These are phyloP conservation scores for Rhingia campestris DNA, from an alignment of 2,888 invertebrate genomes.

Conservation along the genomic window DNA sequence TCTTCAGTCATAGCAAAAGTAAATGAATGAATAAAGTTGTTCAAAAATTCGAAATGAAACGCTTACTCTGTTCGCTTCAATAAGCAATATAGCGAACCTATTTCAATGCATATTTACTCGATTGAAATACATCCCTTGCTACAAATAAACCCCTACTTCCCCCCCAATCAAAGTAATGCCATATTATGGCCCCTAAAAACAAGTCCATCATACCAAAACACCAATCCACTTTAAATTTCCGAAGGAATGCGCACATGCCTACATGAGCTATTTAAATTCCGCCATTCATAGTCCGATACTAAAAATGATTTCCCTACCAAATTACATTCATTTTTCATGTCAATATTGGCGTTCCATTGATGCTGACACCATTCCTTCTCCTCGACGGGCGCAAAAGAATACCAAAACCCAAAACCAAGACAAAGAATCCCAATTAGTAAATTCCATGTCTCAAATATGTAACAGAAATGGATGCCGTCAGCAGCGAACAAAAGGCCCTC, in stretches of 20 bases:
- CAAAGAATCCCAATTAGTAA: conserved; percentile 65
- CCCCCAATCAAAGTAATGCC: no score
- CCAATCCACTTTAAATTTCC: not conserved
- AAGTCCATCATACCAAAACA: not conserved
- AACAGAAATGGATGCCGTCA: conserved; percentile 53
- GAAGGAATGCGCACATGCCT: not conserved
- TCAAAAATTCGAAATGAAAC: no score
- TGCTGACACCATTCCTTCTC: conserved; percentile 25
- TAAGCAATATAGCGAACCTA: no score
- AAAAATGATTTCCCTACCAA: not conserved
- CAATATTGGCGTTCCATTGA: conserved; percentile 38
- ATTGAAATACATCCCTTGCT: no score
- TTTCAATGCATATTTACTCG: no score
- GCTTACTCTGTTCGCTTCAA: no score
- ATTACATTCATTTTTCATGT: conserved; percentile 12
- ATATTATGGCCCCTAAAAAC: not conserved
- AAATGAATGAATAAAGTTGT: no score
- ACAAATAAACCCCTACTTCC: no score
- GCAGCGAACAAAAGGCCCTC: conserved; percentile 26
- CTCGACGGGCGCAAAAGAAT: not conserved
- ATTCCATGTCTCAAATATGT: conserved; percentile 52
- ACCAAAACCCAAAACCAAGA: conserved; percentile 19
- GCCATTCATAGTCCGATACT: not conserved
- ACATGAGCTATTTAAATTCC: conserved; percentile 14
- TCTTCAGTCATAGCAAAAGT: no score